Base-by-base conservation (phyloP, 2,797 vertebrate genomes). In the Cynopterus sphinx region DNA sequence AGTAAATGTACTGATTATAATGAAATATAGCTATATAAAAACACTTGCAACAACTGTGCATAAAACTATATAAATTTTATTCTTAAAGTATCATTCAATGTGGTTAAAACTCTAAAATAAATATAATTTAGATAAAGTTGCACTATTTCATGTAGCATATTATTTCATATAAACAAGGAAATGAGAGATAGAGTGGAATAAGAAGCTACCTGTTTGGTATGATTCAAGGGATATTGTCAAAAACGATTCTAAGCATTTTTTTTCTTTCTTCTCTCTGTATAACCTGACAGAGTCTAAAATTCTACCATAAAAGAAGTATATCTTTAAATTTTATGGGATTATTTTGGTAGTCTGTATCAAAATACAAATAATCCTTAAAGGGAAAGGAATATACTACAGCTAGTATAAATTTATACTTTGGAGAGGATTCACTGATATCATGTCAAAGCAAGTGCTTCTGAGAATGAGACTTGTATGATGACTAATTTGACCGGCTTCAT, bases 371-470 rank as follows among this genome's bases (percentile, higher is more conserved):
- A 9, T 82, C 31, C 19, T 61, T 55, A 73, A 95, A 85, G 3
- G 13, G 12, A 21, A 67, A 9, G 8, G 10, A 71, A 21, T 77
- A 79, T 65, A 33, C 24, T 79, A 73, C 15, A 49, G 16, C 15
- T 79, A 89, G n/a, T 55, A 57, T 68, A 87, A 78, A 78, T 94
- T 90, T 90, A 87, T 1, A 73, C 7, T 82, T 95, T 77, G 3
- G 17, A 49, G 22, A 94, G 2, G 31, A 65, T 90, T 91, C 39
- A 26, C 68, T 61, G 22, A 68, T n/a, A 79, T 90, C 4, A 53
- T 61, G 49, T 78, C 36, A 90, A 94, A 95, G 43, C 6, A 55
- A 82, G 41, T 81, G 24, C 31, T 89, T 93, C 65, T 81, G 74
- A 90, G 71, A 89, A 87, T 28, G 51, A 53, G 6, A 43, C 11